Base-by-base conservation (phyloP, 2,888 invertebrate genomes). In the Isoperla grammatica region DNA sequence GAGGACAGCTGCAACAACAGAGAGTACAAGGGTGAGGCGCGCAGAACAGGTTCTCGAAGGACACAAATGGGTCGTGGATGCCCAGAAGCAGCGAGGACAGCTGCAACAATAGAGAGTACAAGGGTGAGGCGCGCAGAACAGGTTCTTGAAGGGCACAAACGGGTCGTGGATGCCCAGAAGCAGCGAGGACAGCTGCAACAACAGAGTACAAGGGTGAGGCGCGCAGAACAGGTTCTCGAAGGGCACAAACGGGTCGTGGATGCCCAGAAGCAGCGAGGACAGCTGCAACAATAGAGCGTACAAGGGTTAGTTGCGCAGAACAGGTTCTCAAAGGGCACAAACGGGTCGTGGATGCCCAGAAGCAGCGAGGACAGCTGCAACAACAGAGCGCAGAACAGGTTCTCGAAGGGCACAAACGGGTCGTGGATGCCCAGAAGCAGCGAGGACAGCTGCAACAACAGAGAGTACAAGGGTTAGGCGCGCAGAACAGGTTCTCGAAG, bases 381-480 rank as follows among this genome's bases (percentile, higher is more conserved):
- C 80, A 95, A 95, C 56, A 97, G 78, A 20, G 97, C 95, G 74
- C 96, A 97, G 79, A 93, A 89, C 60, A 99, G 80, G 75, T 99
- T 99, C 80, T 99, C 99, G 73, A 99, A 95, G 12, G 99, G 99
- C 70, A 95, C 86, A 78, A 99, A 98, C 40, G 99, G 99, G 80
- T 99, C 99, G 73, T 95, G 95, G 70, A 99, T 97, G 67, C 96
- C 95, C 69, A 99, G 81, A 60, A 99, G 79, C 70, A 99, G 89
- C 8, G 97, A 95, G 19, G 96, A 95, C 63, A 99, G 75, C 84
- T 91, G 79, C 63, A 68, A 65, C n/a, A n/a, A n/a, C n/a, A n/a
- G n/a, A n/a, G n/a, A n/a, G n/a, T n/a, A n/a, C n/a, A n/a, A n/a
- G n/a, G n/a, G n/a, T n/a, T n/a, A n/a, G n/a, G 78, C 20, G 97